Conservation (phyloP, 2,113 vertebrate genomes). For the Bubalus kerabau region DNA sequence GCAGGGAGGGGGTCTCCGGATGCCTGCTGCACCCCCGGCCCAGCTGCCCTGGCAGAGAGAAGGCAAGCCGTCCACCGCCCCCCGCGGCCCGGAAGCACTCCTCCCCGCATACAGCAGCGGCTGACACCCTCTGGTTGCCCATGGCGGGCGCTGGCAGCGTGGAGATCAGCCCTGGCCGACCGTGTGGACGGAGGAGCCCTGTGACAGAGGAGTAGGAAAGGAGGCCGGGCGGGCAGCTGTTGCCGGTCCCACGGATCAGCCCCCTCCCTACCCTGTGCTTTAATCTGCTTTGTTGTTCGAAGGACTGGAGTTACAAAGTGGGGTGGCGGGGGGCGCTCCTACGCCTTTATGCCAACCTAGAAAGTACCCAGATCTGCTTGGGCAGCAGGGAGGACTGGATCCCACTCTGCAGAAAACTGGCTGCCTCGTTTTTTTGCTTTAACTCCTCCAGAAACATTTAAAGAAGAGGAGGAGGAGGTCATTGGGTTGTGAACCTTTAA, state of each 20-base stretch:
- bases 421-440: not conserved
- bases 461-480: not conserved
- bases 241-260: not conserved
- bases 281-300: not conserved
- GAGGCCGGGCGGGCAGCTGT: not conserved
- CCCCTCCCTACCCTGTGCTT: not conserved
- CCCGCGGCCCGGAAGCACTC: not conserved
- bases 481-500: not conserved
- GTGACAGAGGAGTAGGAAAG: not conserved
- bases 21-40: not conserved
- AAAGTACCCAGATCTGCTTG: not conserved
- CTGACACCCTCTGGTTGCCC: not conserved
- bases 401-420: not conserved
- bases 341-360: not conserved
- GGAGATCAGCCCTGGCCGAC: not conserved
- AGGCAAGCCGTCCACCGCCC: rapidly evolving
- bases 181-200: not conserved
- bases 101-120: too few relatives aligned
- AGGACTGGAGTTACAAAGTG: not conserved
- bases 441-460: not conserved
- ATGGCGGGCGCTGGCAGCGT: not conserved
- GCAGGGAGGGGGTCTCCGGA: not conserved
- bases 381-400: not conserved
- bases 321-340: not conserved
- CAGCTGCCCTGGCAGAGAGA: not conserved